Base-by-base conservation (phyloP, 1,140 invertebrate species). In the Ditylenchus dipsaci region DNA sequence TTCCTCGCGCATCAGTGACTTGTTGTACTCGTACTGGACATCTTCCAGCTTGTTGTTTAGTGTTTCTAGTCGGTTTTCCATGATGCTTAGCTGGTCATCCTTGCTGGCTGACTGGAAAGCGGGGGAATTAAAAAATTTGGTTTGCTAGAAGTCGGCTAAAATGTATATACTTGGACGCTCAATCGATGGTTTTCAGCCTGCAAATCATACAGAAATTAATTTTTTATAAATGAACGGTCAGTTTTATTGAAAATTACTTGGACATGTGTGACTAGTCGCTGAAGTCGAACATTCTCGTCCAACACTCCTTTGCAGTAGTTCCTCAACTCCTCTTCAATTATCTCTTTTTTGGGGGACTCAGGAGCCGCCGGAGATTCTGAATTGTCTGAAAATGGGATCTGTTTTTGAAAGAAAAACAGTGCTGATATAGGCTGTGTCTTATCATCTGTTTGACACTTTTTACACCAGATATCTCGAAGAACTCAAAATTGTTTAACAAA, bases 161-260 rank as follows among this genome's bases (percentile, higher is more conserved):
- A 53, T 7, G 3, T 53, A 17, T 17, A 53, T 65, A 70, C 49
- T 29, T 78, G 27, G 47, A 66, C 27, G 30, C 21, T 72, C 13
- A 75, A 56, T 11, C 73, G 68, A 33, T 75, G 73, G 42, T 78
- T 75, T 62, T 75, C 76, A 7, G 73, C 45, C 58, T 74, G 58
- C 11, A 77, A 26, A 8, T 73, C 65, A 21, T 33, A 58, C 8
- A 74, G n/a, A 26, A 71, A 7, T 33, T 71, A 58, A 19, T 11
- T 38, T 5, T 38, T 11, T 38, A 5, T 38, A 38, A 38, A 38
- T 38, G 11, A 38, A 38, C n/a, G n/a, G n/a, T n/a, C n/a, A n/a
- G n/a, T n/a, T 38, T 5, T 38, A 38, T 38, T 11, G 33, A 5
- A 38, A 5, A 38, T 38, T 5, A 38, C 33, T 11, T 38, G 33